Percentiles rank a stretch among this genome's conserved stretches.
Conservation (phyloP, 2,113 vertebrate species). For the Crotalus viridis region DNA sequence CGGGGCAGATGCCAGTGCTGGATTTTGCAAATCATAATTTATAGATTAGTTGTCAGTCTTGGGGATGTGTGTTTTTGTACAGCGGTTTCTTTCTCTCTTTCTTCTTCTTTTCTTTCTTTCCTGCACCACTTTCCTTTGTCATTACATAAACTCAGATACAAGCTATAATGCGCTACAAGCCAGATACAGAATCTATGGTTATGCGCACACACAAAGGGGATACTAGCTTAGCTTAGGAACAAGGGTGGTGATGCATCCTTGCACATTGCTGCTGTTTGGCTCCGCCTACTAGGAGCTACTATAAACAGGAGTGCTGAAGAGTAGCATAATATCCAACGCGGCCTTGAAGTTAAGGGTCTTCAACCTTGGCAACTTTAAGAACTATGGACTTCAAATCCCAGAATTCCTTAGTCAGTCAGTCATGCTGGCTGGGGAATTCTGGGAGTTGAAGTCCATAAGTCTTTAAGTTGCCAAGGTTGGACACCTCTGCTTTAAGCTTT, state of each 20-base stretch:
- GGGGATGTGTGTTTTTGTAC: neutral
- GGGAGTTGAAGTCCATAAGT: neutral
- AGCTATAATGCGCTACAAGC: neutral
- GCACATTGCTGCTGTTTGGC: neutral
- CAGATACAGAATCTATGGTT: neutral
- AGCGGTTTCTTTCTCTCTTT: neutral
- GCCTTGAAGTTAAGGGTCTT: neutral
- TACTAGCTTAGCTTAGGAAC: neutral
- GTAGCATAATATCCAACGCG: neutral
- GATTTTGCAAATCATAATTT: neutral
- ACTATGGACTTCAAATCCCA: no score
- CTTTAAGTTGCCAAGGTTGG: neutral
- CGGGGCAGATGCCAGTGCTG: neutral
- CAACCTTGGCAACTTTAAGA: no score
- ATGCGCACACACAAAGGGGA: neutral
- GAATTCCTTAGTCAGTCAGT: no score
- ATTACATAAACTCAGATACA: neutral
- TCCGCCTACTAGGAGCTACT: neutral
- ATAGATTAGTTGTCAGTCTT: neutral
- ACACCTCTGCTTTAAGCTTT: neutral
- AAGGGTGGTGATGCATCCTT: no score
- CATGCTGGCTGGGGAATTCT: no score
- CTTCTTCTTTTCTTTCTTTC: neutral
- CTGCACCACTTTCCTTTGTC: neutral
- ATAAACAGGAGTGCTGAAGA: neutral